Conservation (phyloP, 2,113 vertebrate species). For the Catagonus wagneri region DNA sequence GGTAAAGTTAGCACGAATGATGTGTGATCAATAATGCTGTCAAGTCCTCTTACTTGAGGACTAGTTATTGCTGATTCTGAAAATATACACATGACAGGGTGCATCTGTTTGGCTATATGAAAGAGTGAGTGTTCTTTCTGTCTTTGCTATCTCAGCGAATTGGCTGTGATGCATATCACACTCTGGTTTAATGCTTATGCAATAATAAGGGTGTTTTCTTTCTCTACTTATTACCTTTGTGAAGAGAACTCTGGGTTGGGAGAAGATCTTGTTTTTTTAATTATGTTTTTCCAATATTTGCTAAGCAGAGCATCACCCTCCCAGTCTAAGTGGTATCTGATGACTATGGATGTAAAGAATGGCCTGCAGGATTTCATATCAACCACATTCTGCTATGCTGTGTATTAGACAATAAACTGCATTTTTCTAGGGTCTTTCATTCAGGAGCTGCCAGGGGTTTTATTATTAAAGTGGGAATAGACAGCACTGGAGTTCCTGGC, state of each 20-base stretch:
- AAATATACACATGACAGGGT: neutral
- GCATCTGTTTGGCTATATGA: neutral
- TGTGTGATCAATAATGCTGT: neutral
- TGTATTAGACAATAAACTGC: neutral
- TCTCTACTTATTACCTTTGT: neutral
- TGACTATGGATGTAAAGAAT: neutral
- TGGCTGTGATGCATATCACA: neutral
- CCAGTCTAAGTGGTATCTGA: neutral
- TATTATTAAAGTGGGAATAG: neutral
- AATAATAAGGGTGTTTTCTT: neutral
- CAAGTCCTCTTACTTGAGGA: neutral
- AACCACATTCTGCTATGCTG: neutral
- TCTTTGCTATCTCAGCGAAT: neutral
- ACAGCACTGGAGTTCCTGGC: neutral
- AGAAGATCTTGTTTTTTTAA: neutral
- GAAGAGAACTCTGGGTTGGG: neutral
- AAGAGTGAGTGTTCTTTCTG: neutral
- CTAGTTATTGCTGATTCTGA: neutral
- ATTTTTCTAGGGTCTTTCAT: neutral
- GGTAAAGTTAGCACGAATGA: neutral
- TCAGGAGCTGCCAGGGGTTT: neutral
- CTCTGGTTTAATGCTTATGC: neutral
- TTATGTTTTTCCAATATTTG: neutral
- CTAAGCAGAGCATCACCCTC: neutral
- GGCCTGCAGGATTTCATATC: neutral